Base-by-base conservation (phyloP, 37 sponge, comb jelly and placozoan species). In the Theonella swinhoei region DNA sequence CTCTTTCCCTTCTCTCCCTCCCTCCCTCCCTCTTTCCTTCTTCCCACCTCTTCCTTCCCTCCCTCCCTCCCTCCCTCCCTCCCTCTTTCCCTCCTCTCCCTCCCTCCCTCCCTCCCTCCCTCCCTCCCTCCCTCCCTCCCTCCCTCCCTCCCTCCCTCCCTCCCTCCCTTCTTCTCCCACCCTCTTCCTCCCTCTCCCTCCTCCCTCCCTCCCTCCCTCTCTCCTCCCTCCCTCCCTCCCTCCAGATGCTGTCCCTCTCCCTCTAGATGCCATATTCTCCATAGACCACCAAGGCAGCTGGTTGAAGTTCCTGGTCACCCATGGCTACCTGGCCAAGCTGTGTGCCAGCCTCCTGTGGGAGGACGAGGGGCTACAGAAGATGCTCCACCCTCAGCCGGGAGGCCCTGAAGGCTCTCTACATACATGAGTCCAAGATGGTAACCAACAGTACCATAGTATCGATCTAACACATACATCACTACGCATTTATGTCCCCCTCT, bases 361-460 rank as follows among this genome's bases (percentile, higher is more conserved):
- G 29, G 95, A 96, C 63, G 89, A 86, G 35, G 64, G 78, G 0
- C 85, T 96, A 1, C 86, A 88, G 80, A 92, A 83, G 87, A 79
- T 84, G 78, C 76, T 91, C 30, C 72, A 32, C 28, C 92, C 88
- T 0, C 31, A 58, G 11, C 96, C 96, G 0, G 92, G 92, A 93
- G 74, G 66, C 92, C 0, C 89, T 96, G 72, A 90, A 70, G 42
- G 70, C 94, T 9, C 88, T 96, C 38, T 96, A 96, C 54, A 79
- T 96, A 41, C 93, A 96, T 42, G 95, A 96, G 70, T 96, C 95
- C 17, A 96, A 93, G 62, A 96, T 96, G 96, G 96, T 95, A 34
- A 62, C 89, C 38, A 22, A 1, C 30, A 1, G 58, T 2, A 14
- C 5, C 11, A 39, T 23, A 4, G 11, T 47, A 47, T 4, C 41